These are phyloP conservation scores for Phasia obesa DNA, from an alignment of 2,888 invertebrate species.

Conservation along the genomic window DNA sequence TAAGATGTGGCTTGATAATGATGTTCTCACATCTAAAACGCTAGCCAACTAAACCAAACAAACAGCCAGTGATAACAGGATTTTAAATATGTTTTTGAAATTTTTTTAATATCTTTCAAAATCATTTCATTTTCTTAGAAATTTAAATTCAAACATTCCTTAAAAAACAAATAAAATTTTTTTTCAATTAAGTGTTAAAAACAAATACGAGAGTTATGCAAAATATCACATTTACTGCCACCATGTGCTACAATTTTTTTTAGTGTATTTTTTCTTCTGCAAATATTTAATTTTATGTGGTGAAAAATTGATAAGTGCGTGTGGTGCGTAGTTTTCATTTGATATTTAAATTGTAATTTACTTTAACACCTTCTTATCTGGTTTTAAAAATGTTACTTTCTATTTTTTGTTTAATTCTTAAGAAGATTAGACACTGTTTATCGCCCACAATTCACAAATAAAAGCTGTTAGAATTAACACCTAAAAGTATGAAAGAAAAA, in stretches of 20 bases:
- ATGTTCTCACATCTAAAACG: no score
- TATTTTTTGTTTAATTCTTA: neutral
- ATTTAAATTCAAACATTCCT: neutral
- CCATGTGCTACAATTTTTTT: neutral
- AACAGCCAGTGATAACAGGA: no score
- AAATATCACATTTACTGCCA: neutral
- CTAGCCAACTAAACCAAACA: no score
- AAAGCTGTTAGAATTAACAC: conserved; percentile 66
- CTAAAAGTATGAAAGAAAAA: conserved; percentile 42
- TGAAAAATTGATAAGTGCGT: conserved; percentile 48
- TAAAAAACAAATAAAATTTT: neutral
- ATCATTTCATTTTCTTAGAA: neutral
- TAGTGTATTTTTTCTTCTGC: neutral
- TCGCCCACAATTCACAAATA: conserved; percentile 27
- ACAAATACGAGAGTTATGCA: neutral
- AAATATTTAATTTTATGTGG: conserved; percentile 48
- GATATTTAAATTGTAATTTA: neutral
- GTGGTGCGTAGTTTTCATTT: conserved; percentile 18
- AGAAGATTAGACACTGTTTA: conserved; percentile 53
- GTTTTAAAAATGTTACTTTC: neutral
- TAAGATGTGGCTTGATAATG: no score
- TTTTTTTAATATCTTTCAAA: no score
- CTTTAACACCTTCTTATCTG: conserved; percentile 11
- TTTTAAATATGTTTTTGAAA: no score
- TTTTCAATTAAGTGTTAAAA: neutral